Conservation (phyloP, 1,140 invertebrate species). For the Cryptotermes secundus region DNA sequence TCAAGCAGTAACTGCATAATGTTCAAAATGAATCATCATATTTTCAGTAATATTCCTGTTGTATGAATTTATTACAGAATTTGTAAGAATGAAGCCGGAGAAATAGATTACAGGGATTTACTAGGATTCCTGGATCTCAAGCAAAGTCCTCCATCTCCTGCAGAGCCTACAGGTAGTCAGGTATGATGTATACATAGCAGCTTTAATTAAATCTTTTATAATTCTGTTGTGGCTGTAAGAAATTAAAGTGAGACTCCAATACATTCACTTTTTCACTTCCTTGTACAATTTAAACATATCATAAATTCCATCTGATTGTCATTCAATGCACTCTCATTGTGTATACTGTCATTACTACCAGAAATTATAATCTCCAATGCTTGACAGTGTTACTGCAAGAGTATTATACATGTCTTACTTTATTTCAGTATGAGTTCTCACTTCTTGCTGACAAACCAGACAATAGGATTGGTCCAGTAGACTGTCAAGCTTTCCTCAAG, state of each 20-base stretch:
- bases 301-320: too few species aligned
- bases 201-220: too few species aligned
- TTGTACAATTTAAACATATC: too few species aligned
- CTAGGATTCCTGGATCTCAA: slow-evolving; percentile 60
- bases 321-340: too few species aligned
- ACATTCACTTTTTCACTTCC: too few species aligned
- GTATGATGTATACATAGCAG: slow-evolving; percentile 40
- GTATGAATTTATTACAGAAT: slow-evolving; percentile 45
- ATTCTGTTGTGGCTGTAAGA: too few species aligned
- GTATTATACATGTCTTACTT: not conserved
- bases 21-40: slow-evolving; percentile 32
- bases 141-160: slow-evolving; percentile 54
- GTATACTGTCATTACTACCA: too few species aligned
- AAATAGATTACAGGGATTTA: slow-evolving; percentile 60
- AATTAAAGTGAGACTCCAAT: too few species aligned
- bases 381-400: too few species aligned
- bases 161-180: slow-evolving; percentile 53
- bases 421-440: slow-evolving; percentile 39
- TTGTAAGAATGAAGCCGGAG: slow-evolving; percentile 59
- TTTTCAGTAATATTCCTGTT: slow-evolving; percentile 31
- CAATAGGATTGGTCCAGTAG: slow-evolving; percentile 47
- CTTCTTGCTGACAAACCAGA: slow-evolving; percentile 50
- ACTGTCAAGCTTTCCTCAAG: slow-evolving; percentile 53
- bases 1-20: slow-evolving; percentile 30
- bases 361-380: too few species aligned